Percentiles rank a stretch among this genome's conserved stretches.
phyloP scores from a whole-genome alignment of 1,140 invertebrate genomes.

The Megalonaias nervosa region DNA sequence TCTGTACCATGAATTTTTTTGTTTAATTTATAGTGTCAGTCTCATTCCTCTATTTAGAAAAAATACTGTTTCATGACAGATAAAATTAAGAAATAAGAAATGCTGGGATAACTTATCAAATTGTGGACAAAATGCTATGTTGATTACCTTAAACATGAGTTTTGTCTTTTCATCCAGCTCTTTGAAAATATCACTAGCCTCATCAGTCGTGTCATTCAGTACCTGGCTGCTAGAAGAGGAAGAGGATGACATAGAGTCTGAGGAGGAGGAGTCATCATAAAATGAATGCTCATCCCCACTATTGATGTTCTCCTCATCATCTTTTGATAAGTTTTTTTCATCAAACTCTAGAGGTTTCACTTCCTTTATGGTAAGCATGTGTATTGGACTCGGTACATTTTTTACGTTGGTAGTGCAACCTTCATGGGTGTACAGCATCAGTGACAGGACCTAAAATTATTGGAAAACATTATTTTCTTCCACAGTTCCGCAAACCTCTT shows the following conservation, averaged over 20 bases:
- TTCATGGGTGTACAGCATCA: slow-evolving; percentile 67
- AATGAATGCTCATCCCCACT: slow-evolving; percentile 36
- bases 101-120: too few species aligned
- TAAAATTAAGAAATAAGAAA: too few species aligned
- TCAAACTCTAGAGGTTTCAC: slow-evolving; percentile 32
- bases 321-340: slow-evolving; percentile 22
- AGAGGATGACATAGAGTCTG: not conserved
- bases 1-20: too few species aligned
- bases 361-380: slow-evolving; percentile 33
- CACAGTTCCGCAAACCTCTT: too few species aligned
- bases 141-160: slow-evolving; percentile 54
- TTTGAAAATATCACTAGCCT: slow-evolving; percentile 44
- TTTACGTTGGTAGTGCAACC: slow-evolving; percentile 41
- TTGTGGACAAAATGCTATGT: not conserved
- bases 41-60: too few species aligned
- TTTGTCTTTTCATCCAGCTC: slow-evolving; percentile 60
- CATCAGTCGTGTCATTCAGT: slow-evolving; percentile 37
- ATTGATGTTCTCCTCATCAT: slow-evolving; percentile 41
- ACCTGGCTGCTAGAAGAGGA: slow-evolving; percentile 4
- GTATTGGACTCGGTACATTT: slow-evolving; percentile 10
- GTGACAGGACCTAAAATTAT: slow-evolving; percentile 59
- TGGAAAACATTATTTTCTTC: not conserved
- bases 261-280: slow-evolving; percentile 27
- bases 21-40: too few species aligned
- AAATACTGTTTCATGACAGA: too few species aligned